Evolutionary conservation across 2,797 vertebrate genomes (phyloP).

Genomic region (Rhinophrynus dorsalis): DNA sequence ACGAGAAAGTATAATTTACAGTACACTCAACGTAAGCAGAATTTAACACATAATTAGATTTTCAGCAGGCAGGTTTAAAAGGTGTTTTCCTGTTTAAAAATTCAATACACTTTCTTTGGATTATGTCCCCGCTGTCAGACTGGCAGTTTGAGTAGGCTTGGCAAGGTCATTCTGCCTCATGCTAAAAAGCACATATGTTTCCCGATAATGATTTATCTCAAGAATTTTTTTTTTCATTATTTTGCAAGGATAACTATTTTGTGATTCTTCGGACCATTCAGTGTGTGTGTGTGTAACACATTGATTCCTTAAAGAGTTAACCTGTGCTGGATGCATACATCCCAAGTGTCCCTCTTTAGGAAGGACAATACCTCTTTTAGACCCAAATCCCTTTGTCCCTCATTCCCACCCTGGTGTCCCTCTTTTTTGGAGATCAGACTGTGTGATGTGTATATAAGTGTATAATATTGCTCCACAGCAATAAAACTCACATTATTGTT

Average conservation of each 20-base stretch:
- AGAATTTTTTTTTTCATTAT: conserved; percentile 14
- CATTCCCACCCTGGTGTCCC: no score
- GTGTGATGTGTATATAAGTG: no score
- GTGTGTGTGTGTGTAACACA: no score
- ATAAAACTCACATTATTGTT: no score
- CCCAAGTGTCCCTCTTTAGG: no score
- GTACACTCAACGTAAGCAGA: conserved; percentile 24
- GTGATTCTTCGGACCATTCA: no score
- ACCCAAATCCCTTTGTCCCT: no score
- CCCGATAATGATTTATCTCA: conserved; percentile 41
- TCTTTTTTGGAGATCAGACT: no score
- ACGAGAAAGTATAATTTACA: conserved; percentile 18
- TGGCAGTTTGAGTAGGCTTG: conserved; percentile 32
- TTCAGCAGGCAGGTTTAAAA: conserved; percentile 31
- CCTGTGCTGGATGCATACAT: no score
- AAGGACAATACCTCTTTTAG: no score
- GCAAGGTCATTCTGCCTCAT: conserved; percentile 41
- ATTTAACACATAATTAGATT: conserved; percentile 37
- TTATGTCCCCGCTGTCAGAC: conserved; percentile 33
- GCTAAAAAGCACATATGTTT: conserved; percentile 46
- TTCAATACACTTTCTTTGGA: conserved; percentile 26
- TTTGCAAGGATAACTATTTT: background rate
- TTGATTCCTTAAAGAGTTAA: no score
- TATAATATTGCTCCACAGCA: no score
- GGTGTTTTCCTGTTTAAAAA: conserved; percentile 42